Evolutionary conservation across 2,797 vertebrate species (phyloP), one percentile per base, ranked within the genome.

Genomic region (Acanthurus tractus): DNA sequence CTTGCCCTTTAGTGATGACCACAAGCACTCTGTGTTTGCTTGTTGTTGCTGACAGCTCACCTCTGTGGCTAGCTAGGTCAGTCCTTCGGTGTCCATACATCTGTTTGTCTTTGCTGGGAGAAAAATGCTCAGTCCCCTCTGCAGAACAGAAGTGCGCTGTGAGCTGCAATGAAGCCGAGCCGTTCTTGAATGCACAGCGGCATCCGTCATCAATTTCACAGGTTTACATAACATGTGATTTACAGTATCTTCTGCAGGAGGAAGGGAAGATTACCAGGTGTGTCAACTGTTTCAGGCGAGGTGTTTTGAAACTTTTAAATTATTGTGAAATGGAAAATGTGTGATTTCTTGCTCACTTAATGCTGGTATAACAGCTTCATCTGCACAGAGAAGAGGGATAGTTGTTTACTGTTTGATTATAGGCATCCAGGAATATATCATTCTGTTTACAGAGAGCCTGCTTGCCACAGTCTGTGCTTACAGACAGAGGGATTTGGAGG

Each of bases 1-100:
- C 87, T 83, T 91, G 81, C 67, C 90, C 83, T 84, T 85, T 22
- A 40, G 76, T 59, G 67, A 83, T 85, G 87, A 90, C 89, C 88
- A 81, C 12, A 2, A 74, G 81, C 57, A 46, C 78, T 76, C 65
- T 13, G 52, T 76, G 83, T 86, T 90, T 85, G 76, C 76, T 86
- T 91, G 87, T 88, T 85, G 85, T 80, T 84, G 77, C 81, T 87
- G 82, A 89, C 89, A 87, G 77, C 77, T 90, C 86, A 90, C 89
- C 91, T 90, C 83, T 72, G 67, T 7, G 50, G 88, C 74, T 25
- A 63, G 85, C 76, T 71, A 54, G 87, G 87, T 90, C 88, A 86
- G 59, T 74, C 74, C 74, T 84, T 84, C 62, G 42, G 77, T 81
- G 82, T 63, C 75, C 34, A 42, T 89, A 58, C 89, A 91, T 92